Base-by-base conservation (phyloP, 2,888 invertebrate genomes). In the Cataglyphis cursor region DNA sequence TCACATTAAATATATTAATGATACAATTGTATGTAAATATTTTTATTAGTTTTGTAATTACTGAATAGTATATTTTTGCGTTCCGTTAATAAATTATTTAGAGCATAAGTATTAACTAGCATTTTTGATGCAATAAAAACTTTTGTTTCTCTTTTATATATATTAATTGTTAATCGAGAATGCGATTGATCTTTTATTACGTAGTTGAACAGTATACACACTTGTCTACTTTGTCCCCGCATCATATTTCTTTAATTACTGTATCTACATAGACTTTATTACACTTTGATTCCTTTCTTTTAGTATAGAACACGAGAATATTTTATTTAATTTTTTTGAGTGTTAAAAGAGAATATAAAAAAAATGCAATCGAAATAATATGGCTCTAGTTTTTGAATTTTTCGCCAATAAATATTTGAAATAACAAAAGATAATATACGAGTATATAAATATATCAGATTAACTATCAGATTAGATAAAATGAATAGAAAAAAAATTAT, bases 171-270 rank as follows among this genome's bases (percentile, higher is more conserved):
- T 31, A 66, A 44, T 48, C 10, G 35, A 41, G 4, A 57, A 61
- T 38, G 18, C 9, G 18, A 64, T 61, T 24, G 5, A 41, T 44
- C 21, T 21, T 51, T 5, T 21, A 18, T 31, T 57, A 51, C 18
- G 5, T 38, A 15, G 28, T 15, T 38, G 31, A 21, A 61, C 21
- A 54, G 18, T 59, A 21, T 18, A 83, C 62, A 74, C 9, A 59
- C 3, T 10, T 18, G 6, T 83, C 80, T 48, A 83, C 87, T 87
- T 87, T 87, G 81, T 2, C 28, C 64, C 24, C 38, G 9, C 5
- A 10, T 2, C 6, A 24, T 15, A 10, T 65, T 31, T n/a, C 15
- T 12, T 15, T 9, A 15, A 31, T 0, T 12, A 35, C 3, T 28
- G n/a, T 10, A 31, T 38, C 10, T 48, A 8, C 31, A 2, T 28